Conservation (phyloP, 1,140 invertebrate species). For the Diachasmimorpha longicaudata region DNA sequence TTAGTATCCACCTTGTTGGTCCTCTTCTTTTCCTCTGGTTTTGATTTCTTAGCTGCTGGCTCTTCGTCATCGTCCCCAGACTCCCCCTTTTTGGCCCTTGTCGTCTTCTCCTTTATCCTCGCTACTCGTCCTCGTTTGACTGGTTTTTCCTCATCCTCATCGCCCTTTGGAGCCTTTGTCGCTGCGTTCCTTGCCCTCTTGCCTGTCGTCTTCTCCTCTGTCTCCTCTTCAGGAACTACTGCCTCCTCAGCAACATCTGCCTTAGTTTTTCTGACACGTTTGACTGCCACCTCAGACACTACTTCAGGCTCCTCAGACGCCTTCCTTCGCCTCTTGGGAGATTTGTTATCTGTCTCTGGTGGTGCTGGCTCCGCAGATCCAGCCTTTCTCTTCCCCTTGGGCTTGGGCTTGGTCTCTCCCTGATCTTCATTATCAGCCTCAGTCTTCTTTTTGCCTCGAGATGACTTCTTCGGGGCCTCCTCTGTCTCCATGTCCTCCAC, state of each 20-base stretch:
- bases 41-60: conserved; percentile 35
- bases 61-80: neutral
- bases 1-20: conserved; percentile 66
- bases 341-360: no score
- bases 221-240: neutral
- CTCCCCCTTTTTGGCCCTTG: neutral
- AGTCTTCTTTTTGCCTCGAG: neutral
- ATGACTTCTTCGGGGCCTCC: neutral
- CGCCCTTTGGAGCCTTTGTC: neutral
- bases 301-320: neutral
- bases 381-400: neutral
- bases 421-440: neutral
- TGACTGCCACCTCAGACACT: neutral
- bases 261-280: neutral
- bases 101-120: neutral
- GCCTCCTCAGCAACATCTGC: neutral
- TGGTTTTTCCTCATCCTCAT: conserved; percentile 36
- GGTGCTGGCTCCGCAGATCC: neutral
- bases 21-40: conserved; percentile 21
- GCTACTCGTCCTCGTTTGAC: neutral
- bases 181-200: neutral
- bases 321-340: neutral
- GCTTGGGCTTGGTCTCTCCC: neutral
- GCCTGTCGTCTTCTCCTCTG: neutral
- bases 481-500: neutral